These are phyloP conservation scores for Malurus splendens DNA, from an alignment of 2,797 vertebrate genomes.

Conservation along the genomic window DNA sequence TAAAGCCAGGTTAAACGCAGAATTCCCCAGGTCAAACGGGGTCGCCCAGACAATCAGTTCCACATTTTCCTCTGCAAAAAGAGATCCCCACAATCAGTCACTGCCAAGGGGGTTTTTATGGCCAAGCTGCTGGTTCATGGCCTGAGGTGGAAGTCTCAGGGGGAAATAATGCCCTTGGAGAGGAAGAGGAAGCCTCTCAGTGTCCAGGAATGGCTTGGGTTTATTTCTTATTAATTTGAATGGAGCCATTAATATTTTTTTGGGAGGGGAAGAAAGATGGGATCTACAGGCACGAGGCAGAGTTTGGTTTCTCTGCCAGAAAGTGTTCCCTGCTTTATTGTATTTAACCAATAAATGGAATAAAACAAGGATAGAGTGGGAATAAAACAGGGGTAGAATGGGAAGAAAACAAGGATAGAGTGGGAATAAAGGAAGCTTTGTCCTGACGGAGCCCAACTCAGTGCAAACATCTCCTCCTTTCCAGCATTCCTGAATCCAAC, in stretches of 20 bases:
- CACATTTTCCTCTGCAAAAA: constrained; percentile 41
- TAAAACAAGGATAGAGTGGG: background rate
- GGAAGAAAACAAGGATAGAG: background rate
- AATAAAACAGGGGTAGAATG: background rate
- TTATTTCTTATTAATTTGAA: background rate
- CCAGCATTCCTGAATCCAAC: background rate
- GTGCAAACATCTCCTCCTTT: background rate
- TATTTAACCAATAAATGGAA: background rate
- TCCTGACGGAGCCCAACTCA: background rate
- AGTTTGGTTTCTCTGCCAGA: background rate
- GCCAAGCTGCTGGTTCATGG: constrained; percentile 54
- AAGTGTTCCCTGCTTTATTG: background rate
- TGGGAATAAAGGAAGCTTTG: background rate
- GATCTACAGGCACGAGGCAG: background rate
- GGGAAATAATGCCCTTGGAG: background rate
- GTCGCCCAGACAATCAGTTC: constrained; percentile 58
- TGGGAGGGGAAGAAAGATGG: background rate
- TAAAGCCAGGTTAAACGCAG: constrained; percentile 67
- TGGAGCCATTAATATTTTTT: background rate
- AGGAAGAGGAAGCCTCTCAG: background rate
- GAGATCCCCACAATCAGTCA: constrained; percentile 60
- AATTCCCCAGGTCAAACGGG: constrained; percentile 68
- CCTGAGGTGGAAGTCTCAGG: background rate
- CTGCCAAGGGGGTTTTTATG: constrained; percentile 64
- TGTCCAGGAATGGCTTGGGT: background rate